phyloP scores from a whole-genome alignment of 2,797 vertebrate genomes.

The Acipenser ruthenus region DNA sequence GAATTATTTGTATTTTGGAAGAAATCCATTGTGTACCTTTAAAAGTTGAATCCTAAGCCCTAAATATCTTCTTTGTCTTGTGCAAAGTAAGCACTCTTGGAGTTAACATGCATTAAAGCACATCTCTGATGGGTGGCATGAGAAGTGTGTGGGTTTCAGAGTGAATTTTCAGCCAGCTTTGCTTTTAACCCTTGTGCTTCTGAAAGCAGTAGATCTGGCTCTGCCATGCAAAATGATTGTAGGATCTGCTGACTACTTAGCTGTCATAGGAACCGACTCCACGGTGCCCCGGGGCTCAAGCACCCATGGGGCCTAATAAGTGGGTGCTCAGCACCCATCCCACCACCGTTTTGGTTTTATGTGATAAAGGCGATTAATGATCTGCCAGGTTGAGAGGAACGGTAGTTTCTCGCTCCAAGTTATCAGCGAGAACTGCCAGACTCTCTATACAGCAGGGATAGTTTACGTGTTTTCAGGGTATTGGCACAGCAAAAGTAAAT shows the following conservation, averaged over 20 bases:
- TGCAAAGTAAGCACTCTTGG: slow-evolving; percentile 3
- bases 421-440: no score
- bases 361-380: background rate
- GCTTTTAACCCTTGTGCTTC: slow-evolving; percentile 6
- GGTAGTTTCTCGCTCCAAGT: no score
- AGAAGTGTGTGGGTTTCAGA: slow-evolving; percentile 11
- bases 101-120: slow-evolving; percentile 5
- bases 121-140: background rate
- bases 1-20: slow-evolving; percentile 7
- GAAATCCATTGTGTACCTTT: slow-evolving; percentile 12
- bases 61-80: slow-evolving; percentile 20
- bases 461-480: no score
- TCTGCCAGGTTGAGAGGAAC: no score
- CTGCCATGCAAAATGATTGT: no score
- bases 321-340: no score
- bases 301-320: background rate
- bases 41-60: background rate
- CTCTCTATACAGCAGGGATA: no score
- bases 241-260: no score
- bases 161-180: slow-evolving; percentile 6
- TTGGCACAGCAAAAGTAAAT: no score
- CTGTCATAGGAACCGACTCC: background rate
- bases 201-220: no score
- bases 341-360: background rate
- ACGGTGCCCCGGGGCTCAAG: no score